These are phyloP conservation scores for Tryphoninae sp. DNA, from an alignment of 2,888 invertebrate species.

Conservation along the genomic window DNA sequence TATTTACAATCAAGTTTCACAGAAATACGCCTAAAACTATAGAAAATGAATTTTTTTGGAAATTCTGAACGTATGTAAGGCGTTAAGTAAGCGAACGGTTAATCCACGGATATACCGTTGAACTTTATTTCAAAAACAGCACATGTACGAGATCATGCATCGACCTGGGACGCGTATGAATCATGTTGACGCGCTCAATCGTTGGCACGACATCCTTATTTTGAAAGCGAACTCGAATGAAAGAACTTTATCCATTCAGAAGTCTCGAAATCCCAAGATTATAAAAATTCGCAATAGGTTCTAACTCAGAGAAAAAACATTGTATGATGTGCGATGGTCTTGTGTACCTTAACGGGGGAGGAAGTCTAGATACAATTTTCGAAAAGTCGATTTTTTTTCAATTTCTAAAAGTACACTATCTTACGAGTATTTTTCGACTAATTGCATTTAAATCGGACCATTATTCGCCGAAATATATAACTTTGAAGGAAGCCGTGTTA, in stretches of 20 bases:
- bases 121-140: slow-evolving; percentile 60
- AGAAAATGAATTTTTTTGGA: too few species aligned
- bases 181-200: slow-evolving; percentile 62
- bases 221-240: slow-evolving; percentile 61
- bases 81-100: too few species aligned
- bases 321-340: slow-evolving; percentile 61
- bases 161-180: slow-evolving; percentile 42
- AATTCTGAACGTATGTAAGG: too few species aligned
- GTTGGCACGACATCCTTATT: slow-evolving; percentile 58
- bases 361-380: too few species aligned
- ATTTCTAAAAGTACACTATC: too few species aligned
- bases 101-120: slow-evolving; percentile 64
- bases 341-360: slow-evolving; percentile 59
- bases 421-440: too few species aligned
- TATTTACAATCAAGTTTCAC: too few species aligned
- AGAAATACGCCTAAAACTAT: too few species aligned
- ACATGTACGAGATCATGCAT: slow-evolving; percentile 53
- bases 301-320: slow-evolving; percentile 58
- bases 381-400: too few species aligned
- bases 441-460: too few species aligned
- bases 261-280: slow-evolving; percentile 59
- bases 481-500: too few species aligned
- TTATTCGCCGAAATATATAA: too few species aligned
- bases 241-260: slow-evolving; percentile 57
- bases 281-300: slow-evolving; percentile 53